Conservation (phyloP, 2,888 invertebrate species). For the Magallana nippona region DNA sequence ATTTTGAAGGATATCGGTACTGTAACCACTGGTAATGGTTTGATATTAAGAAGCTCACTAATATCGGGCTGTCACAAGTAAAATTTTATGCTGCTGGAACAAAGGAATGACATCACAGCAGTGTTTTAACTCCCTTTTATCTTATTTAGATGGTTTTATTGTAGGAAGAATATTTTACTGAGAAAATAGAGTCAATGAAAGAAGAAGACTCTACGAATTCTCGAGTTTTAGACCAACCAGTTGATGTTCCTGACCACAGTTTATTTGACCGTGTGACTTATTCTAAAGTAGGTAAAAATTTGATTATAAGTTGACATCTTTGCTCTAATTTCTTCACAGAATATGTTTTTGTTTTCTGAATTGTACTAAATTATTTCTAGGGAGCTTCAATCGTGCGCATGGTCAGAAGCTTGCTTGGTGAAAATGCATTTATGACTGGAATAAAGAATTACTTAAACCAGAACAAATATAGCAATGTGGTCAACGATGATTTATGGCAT, state of each 20-base stretch:
- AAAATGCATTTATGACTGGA: conserved; percentile 85
- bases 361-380: conserved; percentile 76
- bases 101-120: too few relatives aligned
- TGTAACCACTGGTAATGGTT: too few relatives aligned
- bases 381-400: conserved; percentile 87
- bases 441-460: conserved; percentile 83
- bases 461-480: conserved; percentile 87
- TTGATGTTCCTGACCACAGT: background rate
- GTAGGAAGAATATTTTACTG: background rate
- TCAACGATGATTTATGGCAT: conserved; percentile 90
- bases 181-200: background rate
- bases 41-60: too few relatives aligned
- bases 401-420: conserved; percentile 86
- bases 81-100: too few relatives aligned
- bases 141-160: background rate
- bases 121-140: too few relatives aligned
- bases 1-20: too few relatives aligned
- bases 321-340: too few relatives aligned
- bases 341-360: background rate
- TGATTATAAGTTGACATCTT: background rate
- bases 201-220: background rate
- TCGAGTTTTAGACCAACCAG: background rate
- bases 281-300: background rate
- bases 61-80: too few relatives aligned
- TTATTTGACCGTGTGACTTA: background rate